Percentiles rank a stretch among this genome's conserved stretches.
Evolutionary conservation across 2,888 invertebrate genomes (phyloP).

Genomic region (Thecocarcelia acutangulata): DNA sequence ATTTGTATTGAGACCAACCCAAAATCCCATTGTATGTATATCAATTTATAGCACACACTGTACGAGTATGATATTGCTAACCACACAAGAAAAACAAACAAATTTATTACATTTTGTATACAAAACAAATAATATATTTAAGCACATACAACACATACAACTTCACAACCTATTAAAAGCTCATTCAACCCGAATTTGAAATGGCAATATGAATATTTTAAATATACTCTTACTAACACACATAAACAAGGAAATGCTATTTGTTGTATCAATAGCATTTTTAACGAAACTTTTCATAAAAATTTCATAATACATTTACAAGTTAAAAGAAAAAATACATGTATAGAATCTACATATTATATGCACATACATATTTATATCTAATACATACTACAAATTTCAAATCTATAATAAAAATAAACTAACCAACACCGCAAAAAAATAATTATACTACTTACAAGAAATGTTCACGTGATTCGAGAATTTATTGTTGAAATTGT

Average conservation of each 20-base stretch:
- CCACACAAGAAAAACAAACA: slow-evolving; percentile 5
- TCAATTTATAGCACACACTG: slow-evolving; percentile 31
- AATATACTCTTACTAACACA: slow-evolving; percentile 30
- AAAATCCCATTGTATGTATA: slow-evolving; percentile 60
- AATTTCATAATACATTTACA: slow-evolving; percentile 31
- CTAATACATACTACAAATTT: too few relatives aligned
- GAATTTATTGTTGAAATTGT: neutral
- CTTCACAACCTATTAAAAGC: slow-evolving; percentile 66
- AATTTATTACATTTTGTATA: neutral
- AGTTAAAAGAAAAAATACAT: slow-evolving; percentile 1
- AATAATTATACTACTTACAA: neutral
- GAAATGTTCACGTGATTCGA: slow-evolving; percentile 19
- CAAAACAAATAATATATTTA: neutral
- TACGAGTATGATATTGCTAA: slow-evolving; percentile 23
- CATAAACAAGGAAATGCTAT: neutral
- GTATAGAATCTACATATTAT: slow-evolving; percentile 7
- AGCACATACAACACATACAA: slow-evolving; percentile 9
- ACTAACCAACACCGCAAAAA: slow-evolving; percentile 16
- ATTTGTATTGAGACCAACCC: slow-evolving; percentile 64
- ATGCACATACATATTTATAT: too few relatives aligned
- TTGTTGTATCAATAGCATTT: neutral
- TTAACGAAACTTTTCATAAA: slow-evolving; percentile 21
- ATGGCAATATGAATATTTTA: slow-evolving; percentile 61
- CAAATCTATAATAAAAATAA: neutral
- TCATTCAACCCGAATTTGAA: slow-evolving; percentile 72